These are phyloP conservation scores for Chrysaora quinquecirrha DNA, from an alignment of 30 jellyfish, hydroid and myxozoan species.

Conservation along the genomic window DNA sequence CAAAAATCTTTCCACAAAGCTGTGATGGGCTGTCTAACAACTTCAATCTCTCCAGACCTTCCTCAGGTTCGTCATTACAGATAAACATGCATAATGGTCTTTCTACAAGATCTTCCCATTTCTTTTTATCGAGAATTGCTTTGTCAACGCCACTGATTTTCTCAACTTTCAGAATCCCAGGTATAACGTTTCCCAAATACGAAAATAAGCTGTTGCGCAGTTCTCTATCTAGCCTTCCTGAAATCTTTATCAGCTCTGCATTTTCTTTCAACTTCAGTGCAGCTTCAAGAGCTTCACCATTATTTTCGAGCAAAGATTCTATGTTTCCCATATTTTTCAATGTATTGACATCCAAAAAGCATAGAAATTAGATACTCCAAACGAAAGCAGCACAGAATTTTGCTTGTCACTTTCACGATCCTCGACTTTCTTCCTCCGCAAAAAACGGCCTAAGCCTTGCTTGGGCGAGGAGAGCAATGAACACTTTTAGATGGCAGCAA, in stretches of 20 bases:
- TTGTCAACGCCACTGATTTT: slow-evolving; percentile 51
- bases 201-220: slow-evolving; percentile 12
- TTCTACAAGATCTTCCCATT: slow-evolving; percentile 43
- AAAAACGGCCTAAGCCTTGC: too few relatives aligned
- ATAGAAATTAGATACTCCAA: too few relatives aligned
- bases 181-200: slow-evolving; percentile 46
- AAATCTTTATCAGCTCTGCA: background rate
- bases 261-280: slow-evolving; percentile 22
- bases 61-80: slow-evolving; percentile 70
- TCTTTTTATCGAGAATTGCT: slow-evolving; percentile 43
- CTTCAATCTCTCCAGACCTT: slow-evolving; percentile 55
- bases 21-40: slow-evolving; percentile 64
- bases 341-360: too few relatives aligned
- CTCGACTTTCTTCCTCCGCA: too few relatives aligned
- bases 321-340: slow-evolving; percentile 63
- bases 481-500: too few relatives aligned
- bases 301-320: slow-evolving; percentile 16
- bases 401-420: too few relatives aligned
- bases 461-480: too few relatives aligned
- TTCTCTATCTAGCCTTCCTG: background rate
- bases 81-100: slow-evolving; percentile 67
- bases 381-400: too few relatives aligned
- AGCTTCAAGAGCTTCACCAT: slow-evolving; percentile 15
- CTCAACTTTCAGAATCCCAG: slow-evolving; percentile 19
- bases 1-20: slow-evolving; percentile 85